Percentiles rank a stretch among this genome's conserved stretches.
Evolutionary conservation across 2,113 vertebrate species (phyloP).

Genomic region (Plectropomus leopardus): DNA sequence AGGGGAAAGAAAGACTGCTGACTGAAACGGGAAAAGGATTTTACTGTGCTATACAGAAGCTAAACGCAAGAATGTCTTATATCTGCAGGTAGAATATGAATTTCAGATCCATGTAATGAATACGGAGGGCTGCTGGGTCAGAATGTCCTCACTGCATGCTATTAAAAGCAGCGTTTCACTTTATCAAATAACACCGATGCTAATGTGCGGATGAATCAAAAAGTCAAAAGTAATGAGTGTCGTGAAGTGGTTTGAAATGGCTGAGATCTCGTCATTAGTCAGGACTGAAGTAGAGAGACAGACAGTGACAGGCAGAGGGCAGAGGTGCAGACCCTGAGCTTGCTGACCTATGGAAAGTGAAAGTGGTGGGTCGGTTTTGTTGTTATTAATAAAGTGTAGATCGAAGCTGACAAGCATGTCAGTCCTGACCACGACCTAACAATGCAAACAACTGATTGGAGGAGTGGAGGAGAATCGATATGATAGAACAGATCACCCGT

Average conservation of each 20-base stretch:
- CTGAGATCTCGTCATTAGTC: constrained; percentile 22
- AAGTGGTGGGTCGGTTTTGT: constrained; percentile 22
- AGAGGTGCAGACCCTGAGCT: constrained; percentile 40
- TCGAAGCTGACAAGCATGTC: constrained; percentile 37
- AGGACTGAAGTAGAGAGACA: constrained; percentile 10
- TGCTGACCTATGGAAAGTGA: constrained; percentile 56
- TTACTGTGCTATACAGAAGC: background rate
- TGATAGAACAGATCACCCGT: background rate
- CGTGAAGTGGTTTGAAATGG: constrained; percentile 25
- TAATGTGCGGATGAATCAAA: constrained; percentile 30
- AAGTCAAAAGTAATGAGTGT: constrained; percentile 12
- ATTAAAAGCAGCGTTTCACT: background rate
- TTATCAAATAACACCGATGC: background rate
- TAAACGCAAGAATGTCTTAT: background rate
- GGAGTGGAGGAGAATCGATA: background rate
- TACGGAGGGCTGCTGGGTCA: background rate
- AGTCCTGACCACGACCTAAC: constrained; percentile 26
- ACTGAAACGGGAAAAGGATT: background rate
- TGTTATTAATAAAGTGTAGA: constrained; percentile 59
- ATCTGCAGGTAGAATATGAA: background rate
- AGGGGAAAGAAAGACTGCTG: background rate
- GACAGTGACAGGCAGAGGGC: constrained; percentile 13
- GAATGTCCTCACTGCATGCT: background rate
- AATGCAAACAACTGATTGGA: background rate
- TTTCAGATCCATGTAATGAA: background rate